A percentile compares a stretch with the other conserved stretches of the same genome.
Evolutionary conservation across 2,888 invertebrate species (phyloP).

Genomic region (Nemotelus nigrinus): DNA sequence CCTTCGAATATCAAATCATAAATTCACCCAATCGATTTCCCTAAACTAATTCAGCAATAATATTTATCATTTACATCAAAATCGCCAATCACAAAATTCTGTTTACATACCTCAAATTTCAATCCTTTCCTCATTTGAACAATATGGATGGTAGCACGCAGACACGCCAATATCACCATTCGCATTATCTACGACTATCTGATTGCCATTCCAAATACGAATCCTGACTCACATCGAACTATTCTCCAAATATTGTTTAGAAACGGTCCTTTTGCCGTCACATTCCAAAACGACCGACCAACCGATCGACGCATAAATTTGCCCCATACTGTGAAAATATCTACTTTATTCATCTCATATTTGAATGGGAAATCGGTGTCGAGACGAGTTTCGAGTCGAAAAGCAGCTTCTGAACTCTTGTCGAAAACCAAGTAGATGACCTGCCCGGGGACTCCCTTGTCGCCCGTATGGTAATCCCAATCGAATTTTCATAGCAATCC

Average conservation of each 20-base stretch:
- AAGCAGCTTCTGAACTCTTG: too few relatives aligned
- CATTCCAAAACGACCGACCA: not conserved
- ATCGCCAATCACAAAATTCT: constrained; percentile 22
- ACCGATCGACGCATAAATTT: constrained; percentile 5
- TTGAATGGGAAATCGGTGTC: constrained; percentile 5
- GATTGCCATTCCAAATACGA: not conserved
- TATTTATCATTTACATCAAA: constrained; percentile 15
- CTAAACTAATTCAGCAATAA: not conserved
- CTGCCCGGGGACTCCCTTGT: too few relatives aligned
- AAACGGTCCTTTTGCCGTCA: constrained; percentile 17
- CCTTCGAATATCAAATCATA: too few relatives aligned
- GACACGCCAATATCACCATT: not conserved
- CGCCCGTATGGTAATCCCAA: constrained; percentile 32
- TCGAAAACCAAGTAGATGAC: too few relatives aligned
- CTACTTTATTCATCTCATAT: constrained; percentile 17
- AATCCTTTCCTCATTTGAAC: not conserved
- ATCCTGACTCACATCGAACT: not conserved
- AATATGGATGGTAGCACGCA: not conserved
- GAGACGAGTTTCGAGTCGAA: not conserved
- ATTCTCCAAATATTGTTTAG: constrained; percentile 2
- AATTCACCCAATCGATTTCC: too few relatives aligned
- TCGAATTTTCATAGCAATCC: constrained; percentile 35
- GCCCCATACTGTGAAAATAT: constrained; percentile 11
- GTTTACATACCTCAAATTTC: constrained; percentile 17
- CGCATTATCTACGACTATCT: not conserved